Conservation (phyloP, 2,888 invertebrate genomes). For the Rhynchonema sp. region DNA sequence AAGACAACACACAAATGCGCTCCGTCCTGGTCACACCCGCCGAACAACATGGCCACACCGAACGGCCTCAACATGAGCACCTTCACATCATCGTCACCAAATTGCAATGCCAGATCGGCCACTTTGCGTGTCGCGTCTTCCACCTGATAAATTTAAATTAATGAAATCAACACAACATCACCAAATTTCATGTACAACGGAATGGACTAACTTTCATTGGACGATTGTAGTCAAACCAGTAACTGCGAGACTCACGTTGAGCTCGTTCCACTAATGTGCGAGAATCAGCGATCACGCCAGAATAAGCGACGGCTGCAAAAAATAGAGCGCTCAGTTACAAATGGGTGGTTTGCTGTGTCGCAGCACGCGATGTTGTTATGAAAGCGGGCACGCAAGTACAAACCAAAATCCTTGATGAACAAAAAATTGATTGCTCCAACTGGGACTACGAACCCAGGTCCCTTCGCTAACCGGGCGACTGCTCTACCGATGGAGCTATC, state of each 20-base stretch:
- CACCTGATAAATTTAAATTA: constrained; percentile 34
- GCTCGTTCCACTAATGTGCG: constrained; percentile 80
- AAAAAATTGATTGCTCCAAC: not conserved
- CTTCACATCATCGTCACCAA: constrained; percentile 91
- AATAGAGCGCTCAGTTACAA: not conserved
- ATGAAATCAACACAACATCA: not conserved
- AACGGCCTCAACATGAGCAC: constrained; percentile 68
- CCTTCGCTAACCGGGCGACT: too few relatives aligned
- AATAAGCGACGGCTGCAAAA: constrained; percentile 20
- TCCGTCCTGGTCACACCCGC: constrained; percentile 63
- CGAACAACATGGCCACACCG: constrained; percentile 94
- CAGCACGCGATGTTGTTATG: too few relatives aligned
- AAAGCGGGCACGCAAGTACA: too few relatives aligned
- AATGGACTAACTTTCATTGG: not conserved
- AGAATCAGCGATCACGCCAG: constrained; percentile 88
- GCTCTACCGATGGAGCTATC: too few relatives aligned
- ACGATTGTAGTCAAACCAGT: constrained; percentile 25
- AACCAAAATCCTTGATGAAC: too few relatives aligned
- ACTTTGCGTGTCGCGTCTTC: constrained; percentile 97
- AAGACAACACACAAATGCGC: constrained; percentile 51
- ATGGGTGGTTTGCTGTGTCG: too few relatives aligned
- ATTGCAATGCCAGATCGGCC: constrained; percentile 93
- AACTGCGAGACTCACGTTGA: constrained; percentile 50
- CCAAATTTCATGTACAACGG: not conserved
- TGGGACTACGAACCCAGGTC: too few relatives aligned